These are phyloP conservation scores for Drosophila kepulauana DNA, from an alignment of 1,140 invertebrate species.

Conservation along the genomic window DNA sequence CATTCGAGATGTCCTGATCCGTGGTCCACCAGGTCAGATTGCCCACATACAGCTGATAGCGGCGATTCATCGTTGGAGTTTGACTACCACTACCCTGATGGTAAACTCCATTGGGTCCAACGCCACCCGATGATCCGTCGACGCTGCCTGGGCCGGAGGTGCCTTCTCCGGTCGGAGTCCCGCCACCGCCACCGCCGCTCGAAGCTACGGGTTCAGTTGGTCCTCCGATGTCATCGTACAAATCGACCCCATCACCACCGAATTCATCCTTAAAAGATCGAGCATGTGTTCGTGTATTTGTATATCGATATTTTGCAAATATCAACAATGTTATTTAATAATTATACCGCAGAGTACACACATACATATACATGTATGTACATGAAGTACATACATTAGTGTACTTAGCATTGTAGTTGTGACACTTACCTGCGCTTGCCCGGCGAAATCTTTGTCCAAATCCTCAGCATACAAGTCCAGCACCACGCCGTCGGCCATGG, in stretches of 20 bases:
- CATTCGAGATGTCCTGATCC: slow-evolving; percentile 97
- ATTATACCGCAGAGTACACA: not conserved
- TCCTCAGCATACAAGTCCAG: slow-evolving; percentile 98
- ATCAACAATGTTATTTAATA: slow-evolving; percentile 45
- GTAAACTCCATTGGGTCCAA: slow-evolving; percentile 88
- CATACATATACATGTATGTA: slow-evolving; percentile 16
- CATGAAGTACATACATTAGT: slow-evolving; percentile 32
- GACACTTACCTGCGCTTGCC: slow-evolving; percentile 88
- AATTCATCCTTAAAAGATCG: slow-evolving; percentile 90
- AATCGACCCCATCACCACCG: slow-evolving; percentile 93
- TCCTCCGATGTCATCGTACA: slow-evolving; percentile 98
- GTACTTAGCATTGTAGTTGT: slow-evolving; percentile 21
- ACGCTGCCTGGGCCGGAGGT: slow-evolving; percentile 61
- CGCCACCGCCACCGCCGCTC: slow-evolving; percentile 85
- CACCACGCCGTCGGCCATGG: slow-evolving; percentile 97
- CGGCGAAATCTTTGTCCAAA: slow-evolving; percentile 96
- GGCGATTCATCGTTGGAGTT: slow-evolving; percentile 89
- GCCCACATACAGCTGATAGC: slow-evolving; percentile 97
- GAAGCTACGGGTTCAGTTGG: slow-evolving; percentile 87
- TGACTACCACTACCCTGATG: slow-evolving; percentile 90
- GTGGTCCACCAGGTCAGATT: slow-evolving; percentile 99
- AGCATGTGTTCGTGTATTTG: not conserved
- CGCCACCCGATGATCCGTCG: slow-evolving; percentile 50
- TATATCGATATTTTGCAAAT: slow-evolving; percentile 17
- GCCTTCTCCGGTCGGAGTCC: slow-evolving; percentile 75